phyloP scores from a whole-genome alignment of 1,140 invertebrate species.

The Agrilus planipennis region DNA sequence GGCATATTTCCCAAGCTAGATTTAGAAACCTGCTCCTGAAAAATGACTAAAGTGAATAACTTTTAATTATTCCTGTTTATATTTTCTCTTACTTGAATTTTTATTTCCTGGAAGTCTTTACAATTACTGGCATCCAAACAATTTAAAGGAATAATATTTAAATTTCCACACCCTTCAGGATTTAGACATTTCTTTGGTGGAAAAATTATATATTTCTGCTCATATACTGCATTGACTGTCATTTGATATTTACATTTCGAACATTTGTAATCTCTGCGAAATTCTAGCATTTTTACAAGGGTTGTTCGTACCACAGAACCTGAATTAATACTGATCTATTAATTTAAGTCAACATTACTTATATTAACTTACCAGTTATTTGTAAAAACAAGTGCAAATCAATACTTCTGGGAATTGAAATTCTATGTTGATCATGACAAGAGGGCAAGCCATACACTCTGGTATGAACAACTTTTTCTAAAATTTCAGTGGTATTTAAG shows the following conservation, averaged over 20 bases:
- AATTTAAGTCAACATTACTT: no score
- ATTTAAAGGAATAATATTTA: conserved; percentile 39
- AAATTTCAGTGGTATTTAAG: conserved; percentile 22
- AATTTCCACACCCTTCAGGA: conserved; percentile 43
- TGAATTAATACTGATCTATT: no score
- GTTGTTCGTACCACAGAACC: conserved; percentile 69
- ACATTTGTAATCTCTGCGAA: conserved; percentile 61
- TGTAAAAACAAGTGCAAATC: conserved; percentile 56
- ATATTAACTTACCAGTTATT: conserved; percentile 42
- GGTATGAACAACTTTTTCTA: conserved; percentile 57
- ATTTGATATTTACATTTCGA: conserved; percentile 63
- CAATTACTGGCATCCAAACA: conserved; percentile 51
- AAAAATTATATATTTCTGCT: conserved; percentile 49
- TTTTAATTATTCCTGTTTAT: conserved; percentile 8
- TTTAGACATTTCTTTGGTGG: conserved; percentile 49
- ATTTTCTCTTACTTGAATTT: conserved; percentile 68
- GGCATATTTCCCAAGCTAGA: conserved; percentile 61
- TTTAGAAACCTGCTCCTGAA: conserved; percentile 64
- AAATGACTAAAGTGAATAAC: conserved; percentile 10
- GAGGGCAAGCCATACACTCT: conserved; percentile 45
- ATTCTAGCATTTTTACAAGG: conserved; percentile 64
- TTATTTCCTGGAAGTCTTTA: conserved; percentile 85
- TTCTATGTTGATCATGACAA: conserved; percentile 45
- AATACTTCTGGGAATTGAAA: conserved; percentile 49
- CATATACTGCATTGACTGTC: conserved; percentile 53